Conservation (phyloP, 2,113 vertebrate genomes). For the Centrocercus urophasianus region DNA sequence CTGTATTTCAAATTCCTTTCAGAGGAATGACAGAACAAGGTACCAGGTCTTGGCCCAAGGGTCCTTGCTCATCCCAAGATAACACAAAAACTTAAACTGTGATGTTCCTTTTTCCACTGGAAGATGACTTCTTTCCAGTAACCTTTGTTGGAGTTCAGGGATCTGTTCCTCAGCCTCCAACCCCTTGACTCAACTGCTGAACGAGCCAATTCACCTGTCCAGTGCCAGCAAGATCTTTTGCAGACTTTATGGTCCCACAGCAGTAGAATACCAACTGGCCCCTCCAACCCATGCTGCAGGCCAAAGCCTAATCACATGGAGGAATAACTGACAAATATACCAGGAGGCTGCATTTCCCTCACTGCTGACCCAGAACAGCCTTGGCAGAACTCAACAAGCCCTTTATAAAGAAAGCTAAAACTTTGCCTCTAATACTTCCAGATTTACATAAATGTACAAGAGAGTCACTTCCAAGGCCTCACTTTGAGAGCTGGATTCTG, state of each 20-base stretch:
- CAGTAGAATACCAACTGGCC: background rate
- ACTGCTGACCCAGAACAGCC: background rate
- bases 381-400: background rate
- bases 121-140: background rate
- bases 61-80: background rate
- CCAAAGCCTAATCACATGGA: background rate
- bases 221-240: accelerated
- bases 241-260: background rate
- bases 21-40: background rate
- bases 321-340: background rate
- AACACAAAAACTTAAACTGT: background rate
- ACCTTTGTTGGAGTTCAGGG: background rate
- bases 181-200: background rate
- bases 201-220: background rate
- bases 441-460: background rate
- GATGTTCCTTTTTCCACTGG: background rate
- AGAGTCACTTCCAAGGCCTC: background rate
- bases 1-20: background rate
- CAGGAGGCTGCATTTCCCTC: background rate
- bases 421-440: background rate
- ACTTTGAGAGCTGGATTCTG: background rate
- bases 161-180: background rate
- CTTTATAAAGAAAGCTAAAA: background rate
- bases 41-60: background rate
- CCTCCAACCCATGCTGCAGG: background rate